Evolutionary conservation across 2,888 invertebrate species (phyloP).

Genomic region (Scaptomyza cyrtandrae): DNA sequence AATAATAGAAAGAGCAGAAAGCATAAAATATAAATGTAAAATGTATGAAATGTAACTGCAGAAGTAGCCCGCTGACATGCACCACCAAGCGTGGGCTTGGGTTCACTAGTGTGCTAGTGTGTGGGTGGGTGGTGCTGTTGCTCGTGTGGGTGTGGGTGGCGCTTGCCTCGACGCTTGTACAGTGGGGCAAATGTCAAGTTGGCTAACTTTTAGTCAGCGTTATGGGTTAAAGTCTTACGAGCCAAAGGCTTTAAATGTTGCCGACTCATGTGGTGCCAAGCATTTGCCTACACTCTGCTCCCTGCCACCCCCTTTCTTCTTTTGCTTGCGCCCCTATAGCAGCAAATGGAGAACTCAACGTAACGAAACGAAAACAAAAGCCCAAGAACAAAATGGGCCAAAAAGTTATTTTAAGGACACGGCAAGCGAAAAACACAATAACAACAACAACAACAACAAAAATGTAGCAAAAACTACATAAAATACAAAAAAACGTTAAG

Average conservation of each 20-base stretch:
- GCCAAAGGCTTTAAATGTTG: slow-evolving; percentile 37
- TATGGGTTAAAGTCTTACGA: slow-evolving; percentile 18
- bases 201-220: slow-evolving; percentile 19
- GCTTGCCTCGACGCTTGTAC: slow-evolving; percentile 23
- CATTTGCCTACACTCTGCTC: too few relatives aligned
- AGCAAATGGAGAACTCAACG: slow-evolving; percentile 26
- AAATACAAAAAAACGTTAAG: slow-evolving; percentile 27
- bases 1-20: slow-evolving; percentile 78
- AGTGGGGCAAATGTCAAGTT: slow-evolving; percentile 54
- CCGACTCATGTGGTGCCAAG: neutral
- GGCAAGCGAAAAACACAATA: slow-evolving; percentile 16
- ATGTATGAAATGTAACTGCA: slow-evolving; percentile 66
- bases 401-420: slow-evolving; percentile 79
- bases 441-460: too few relatives aligned
- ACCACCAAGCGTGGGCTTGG: slow-evolving; percentile 1
- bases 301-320: neutral
- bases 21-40: slow-evolving; percentile 57
- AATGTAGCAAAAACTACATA: slow-evolving; percentile 41
- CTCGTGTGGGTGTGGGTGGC: neutral
- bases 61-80: slow-evolving; percentile 67
- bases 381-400: slow-evolving; percentile 76
- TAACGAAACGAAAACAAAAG: slow-evolving; percentile 55
- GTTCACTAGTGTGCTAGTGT: too few relatives aligned
- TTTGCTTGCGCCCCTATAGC: neutral
- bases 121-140: neutral